Evolutionary conservation across 2,113 vertebrate species (phyloP), one percentile per base, ranked within the genome.

Genomic region (Anoura caudifer): DNA sequence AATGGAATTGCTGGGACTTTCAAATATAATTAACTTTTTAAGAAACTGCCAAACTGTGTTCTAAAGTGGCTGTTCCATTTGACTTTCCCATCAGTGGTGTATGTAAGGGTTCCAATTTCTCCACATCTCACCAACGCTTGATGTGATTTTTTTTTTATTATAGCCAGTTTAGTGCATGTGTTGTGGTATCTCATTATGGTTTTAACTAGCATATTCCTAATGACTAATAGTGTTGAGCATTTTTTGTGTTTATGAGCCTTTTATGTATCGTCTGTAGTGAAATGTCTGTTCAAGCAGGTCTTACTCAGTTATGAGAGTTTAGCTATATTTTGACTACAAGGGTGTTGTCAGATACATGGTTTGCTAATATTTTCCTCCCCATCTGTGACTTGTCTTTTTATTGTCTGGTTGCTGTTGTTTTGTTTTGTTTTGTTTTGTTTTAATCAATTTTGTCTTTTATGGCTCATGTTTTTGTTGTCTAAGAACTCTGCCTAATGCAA

Each of bases 171-270:
- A 67, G 33, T 82, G 11, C 15, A 19, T 84, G 7, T 80, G 45
- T 86, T 47, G 6, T 91, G 45, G 36, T 91, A 70, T 61, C 28
- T 65, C 36, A 52, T 70, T 50, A 43, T 82, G 76, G 31, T 79
- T 92, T 88, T 83, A 81, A 19, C 87, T 47, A 54, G 69, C 36
- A 47, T 89, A 41, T 65, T 84, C 47, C 47, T 65, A 65, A 15
- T 43, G 45, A 50, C 38, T 95, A 80, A 73, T 90, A 31, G 43
- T 52, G 45, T 85, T 89, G 50, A 88, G 15, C 45, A 65, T 33
- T 47, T 96, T 91, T 75, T 92, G 65, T 75, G 15, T 16, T 87
- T 95, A 7, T 59, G 54, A 92, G 38, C n/a, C 72, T 81, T 95
- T 80, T 6, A 3, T 73, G 9, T 92, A 63, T 85, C 20, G 22